Conservation (phyloP, 2,888 invertebrate genomes). For the Neocrepidodera transversa region DNA sequence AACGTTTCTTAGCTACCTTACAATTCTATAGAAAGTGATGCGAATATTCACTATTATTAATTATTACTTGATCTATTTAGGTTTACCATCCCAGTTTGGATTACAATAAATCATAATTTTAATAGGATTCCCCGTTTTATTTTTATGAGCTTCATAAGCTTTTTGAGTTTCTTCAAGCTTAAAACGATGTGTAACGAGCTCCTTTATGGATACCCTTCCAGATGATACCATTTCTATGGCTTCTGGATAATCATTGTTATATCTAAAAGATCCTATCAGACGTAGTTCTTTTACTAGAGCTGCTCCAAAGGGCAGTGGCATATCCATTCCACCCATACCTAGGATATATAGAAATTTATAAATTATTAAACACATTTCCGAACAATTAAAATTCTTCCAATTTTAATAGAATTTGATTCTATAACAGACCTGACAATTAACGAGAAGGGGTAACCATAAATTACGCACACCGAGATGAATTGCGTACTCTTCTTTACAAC, state of each 20-base stretch:
- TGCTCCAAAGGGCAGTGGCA: constrained; percentile 81
- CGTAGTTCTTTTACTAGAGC: constrained; percentile 87
- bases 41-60: too few relatives aligned
- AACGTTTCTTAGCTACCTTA: too few relatives aligned
- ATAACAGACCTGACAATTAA: too few relatives aligned
- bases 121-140: constrained; percentile 74
- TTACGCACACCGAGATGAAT: too few relatives aligned
- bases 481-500: too few relatives aligned
- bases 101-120: constrained; percentile 87
- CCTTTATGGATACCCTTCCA: constrained; percentile 80
- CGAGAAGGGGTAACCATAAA: too few relatives aligned
- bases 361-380: too few relatives aligned
- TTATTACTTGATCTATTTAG: too few relatives aligned
- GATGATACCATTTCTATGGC: constrained; percentile 79
- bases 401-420: too few relatives aligned
- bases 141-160: constrained; percentile 83
- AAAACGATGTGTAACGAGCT: constrained; percentile 84
- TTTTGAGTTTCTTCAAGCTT: constrained; percentile 75
- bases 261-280: constrained; percentile 90
- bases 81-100: constrained; percentile 1
- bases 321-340: constrained; percentile 80
- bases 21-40: too few relatives aligned
- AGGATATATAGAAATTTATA: too few relatives aligned
- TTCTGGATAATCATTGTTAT: constrained; percentile 84
- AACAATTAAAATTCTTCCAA: too few relatives aligned